phyloP scores from a whole-genome alignment of 92 coral and sea anemone genomes.

The Bergia sp. region DNA sequence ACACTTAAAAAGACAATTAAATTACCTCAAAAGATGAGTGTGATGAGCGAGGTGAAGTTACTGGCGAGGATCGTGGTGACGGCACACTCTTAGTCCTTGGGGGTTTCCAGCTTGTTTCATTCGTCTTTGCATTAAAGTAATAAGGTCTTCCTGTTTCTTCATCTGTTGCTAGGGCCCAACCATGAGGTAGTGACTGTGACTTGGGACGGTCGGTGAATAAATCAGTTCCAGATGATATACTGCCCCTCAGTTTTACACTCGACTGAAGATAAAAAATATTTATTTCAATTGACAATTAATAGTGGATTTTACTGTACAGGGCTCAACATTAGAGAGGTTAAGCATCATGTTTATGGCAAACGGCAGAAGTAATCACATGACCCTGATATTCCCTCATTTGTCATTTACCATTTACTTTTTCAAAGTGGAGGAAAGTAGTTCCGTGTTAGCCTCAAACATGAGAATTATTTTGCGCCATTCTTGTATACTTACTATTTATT shows the following conservation, averaged over 20 bases:
- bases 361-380: too few species aligned
- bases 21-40: slow-evolving; percentile 30
- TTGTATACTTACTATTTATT: too few species aligned
- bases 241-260: slow-evolving; percentile 45
- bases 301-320: too few species aligned
- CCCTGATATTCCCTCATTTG: too few species aligned
- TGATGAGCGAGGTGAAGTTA: slow-evolving; percentile 21
- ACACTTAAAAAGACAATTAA: too few species aligned
- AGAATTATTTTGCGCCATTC: too few species aligned
- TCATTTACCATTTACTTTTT: too few species aligned
- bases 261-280: slow-evolving; percentile 24
- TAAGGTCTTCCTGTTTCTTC: slow-evolving; percentile 77
- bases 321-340: too few species aligned
- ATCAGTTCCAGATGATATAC: slow-evolving; percentile 18
- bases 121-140: slow-evolving; percentile 78
- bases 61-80: slow-evolving; percentile 14
- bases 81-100: slow-evolving; percentile 70
- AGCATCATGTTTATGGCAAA: too few species aligned
- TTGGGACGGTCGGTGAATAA: slow-evolving; percentile 68
- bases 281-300: too few species aligned
- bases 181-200: slow-evolving; percentile 90
- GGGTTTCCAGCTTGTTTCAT: slow-evolving; percentile 93
- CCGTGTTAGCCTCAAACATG: too few species aligned
- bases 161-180: slow-evolving; percentile 78
- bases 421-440: too few species aligned